A percentile compares a stretch with the other conserved stretches of the same genome.
These are phyloP conservation scores for Serrognathus titanus DNA, from an alignment of 2,888 invertebrate genomes.

Conservation along the genomic window DNA sequence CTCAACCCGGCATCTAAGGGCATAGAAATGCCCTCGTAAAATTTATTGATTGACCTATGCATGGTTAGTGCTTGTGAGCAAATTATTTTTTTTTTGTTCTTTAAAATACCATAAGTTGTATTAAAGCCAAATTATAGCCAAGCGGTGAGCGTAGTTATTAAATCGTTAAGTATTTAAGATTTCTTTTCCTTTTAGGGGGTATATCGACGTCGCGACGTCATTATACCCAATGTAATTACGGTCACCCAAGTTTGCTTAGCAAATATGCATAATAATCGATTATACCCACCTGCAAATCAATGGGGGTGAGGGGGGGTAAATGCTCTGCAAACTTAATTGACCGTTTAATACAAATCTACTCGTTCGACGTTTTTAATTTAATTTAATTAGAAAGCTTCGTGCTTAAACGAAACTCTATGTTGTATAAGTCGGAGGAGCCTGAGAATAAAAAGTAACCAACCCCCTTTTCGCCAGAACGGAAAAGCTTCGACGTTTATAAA, in stretches of 20 bases:
- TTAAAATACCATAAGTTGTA: slow-evolving; percentile 11
- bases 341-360: slow-evolving; percentile 5
- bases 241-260: slow-evolving; percentile 10
- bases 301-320: slow-evolving; percentile 14
- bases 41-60: slow-evolving; percentile 44
- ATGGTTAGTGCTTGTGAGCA: slow-evolving; percentile 35
- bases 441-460: too few species aligned
- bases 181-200: neutral
- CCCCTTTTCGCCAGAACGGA: too few species aligned
- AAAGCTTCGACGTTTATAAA: too few species aligned
- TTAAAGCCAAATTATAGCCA: slow-evolving; percentile 6
- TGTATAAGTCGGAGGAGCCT: too few species aligned
- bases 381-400: too few species aligned
- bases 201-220: slow-evolving; percentile 12
- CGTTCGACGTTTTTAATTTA: neutral
- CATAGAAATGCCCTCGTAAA: slow-evolving; percentile 42
- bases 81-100: slow-evolving; percentile 29
- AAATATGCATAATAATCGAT: slow-evolving; percentile 23
- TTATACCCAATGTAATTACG: slow-evolving; percentile 14
- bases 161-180: slow-evolving; percentile 3
- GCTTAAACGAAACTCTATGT: neutral
- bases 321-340: slow-evolving; percentile 16
- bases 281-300: slow-evolving; percentile 16
- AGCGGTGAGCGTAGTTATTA: neutral
- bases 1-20: slow-evolving; percentile 38